Evolutionary conservation across 2,797 vertebrate species (phyloP).

Genomic region (Alca torda): DNA sequence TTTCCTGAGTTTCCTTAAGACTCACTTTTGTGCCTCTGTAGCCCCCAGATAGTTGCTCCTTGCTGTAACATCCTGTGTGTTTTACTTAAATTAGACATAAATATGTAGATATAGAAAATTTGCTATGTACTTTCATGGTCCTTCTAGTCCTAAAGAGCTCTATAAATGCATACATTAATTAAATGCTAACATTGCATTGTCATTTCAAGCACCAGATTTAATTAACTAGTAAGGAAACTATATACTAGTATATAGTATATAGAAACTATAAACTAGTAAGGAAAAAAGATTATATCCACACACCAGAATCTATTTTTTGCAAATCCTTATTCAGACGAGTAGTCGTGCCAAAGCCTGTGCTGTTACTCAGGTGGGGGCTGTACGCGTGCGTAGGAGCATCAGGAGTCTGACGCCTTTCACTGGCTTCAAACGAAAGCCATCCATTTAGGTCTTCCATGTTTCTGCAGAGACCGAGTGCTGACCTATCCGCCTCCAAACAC

Average conservation of each 20-base stretch:
- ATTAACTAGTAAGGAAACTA: slow-evolving; percentile 11
- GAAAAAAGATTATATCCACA: not conserved
- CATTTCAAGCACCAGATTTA: slow-evolving; percentile 24
- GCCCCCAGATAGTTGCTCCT: not conserved
- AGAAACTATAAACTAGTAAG: too few relatives aligned
- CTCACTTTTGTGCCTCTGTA: not conserved
- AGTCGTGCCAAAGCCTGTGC: not conserved
- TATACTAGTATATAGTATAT: too few relatives aligned
- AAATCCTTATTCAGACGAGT: not conserved
- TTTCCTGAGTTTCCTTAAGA: not conserved
- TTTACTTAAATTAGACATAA: slow-evolving; percentile 26
- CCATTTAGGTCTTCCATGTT: not conserved
- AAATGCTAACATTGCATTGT: slow-evolving; percentile 18
- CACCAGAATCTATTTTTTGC: not conserved
- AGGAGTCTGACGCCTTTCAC: not conserved
- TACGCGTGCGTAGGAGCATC: not conserved
- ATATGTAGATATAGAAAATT: not conserved
- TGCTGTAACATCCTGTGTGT: not conserved
- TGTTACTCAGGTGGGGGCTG: not conserved
- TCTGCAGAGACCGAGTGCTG: not conserved
- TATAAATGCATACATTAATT: slow-evolving; percentile 8
- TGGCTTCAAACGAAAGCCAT: not conserved
- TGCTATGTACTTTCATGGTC: not conserved
- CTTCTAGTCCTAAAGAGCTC: slow-evolving; percentile 10
- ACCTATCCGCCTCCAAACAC: not conserved